Evolutionary conservation across 2,888 invertebrate species (phyloP).

Genomic region (Acrobasis suavella): DNA sequence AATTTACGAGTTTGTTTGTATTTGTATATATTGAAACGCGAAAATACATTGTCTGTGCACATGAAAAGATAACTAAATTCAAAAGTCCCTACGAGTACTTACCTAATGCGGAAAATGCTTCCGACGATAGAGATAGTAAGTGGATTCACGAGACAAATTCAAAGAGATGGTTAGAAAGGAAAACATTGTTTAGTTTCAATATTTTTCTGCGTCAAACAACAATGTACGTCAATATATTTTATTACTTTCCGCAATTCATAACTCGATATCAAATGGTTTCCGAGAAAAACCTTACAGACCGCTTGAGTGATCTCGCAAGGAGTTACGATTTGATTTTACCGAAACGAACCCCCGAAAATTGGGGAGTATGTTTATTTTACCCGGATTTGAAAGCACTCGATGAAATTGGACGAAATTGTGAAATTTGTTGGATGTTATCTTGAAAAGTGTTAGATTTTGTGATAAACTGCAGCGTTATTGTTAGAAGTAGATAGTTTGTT

Average conservation of each 20-base stretch:
- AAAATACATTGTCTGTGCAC: no score
- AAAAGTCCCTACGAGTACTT: no score
- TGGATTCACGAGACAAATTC: no score
- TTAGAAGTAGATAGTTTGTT: no score
- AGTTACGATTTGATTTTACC: constrained; percentile 10
- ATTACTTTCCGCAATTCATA: constrained; percentile 11
- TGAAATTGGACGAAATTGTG: constrained; percentile 5
- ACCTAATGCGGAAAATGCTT: no score
- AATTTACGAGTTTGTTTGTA: no score
- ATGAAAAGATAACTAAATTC: no score
- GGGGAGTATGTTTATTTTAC: constrained; percentile 16
- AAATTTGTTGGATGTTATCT: not conserved
- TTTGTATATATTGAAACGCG: no score
- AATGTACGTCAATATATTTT: not conserved
- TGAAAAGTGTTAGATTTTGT: not conserved
- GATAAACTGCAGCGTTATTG: not conserved
- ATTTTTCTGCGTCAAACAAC: not conserved
- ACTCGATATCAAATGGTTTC: constrained; percentile 10
- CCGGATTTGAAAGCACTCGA: constrained; percentile 6
- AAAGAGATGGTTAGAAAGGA: no score
- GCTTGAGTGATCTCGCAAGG: constrained; percentile 5
- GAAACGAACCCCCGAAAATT: constrained; percentile 13
- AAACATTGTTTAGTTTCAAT: no score
- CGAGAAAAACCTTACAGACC: not conserved
- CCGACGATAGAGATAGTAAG: no score